phyloP scores from a whole-genome alignment of 1,140 invertebrate species.

The Drosophila seguyi region DNA sequence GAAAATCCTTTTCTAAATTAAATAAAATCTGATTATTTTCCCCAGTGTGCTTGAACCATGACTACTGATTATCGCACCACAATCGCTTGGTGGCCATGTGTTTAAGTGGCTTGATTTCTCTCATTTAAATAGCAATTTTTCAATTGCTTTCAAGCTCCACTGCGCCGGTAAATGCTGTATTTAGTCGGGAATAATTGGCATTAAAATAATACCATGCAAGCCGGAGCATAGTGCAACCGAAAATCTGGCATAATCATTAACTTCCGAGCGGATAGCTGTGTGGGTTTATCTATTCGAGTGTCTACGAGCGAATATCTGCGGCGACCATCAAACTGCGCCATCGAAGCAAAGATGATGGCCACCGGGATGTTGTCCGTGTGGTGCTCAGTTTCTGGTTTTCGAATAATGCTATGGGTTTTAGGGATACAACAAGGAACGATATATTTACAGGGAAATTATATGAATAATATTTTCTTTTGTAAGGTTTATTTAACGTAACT shows the following conservation, averaged over 20 bases:
- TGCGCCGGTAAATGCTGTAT: constrained; percentile 1
- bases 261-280: constrained; percentile 28
- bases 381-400: constrained; percentile 8
- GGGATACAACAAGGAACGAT: not conserved
- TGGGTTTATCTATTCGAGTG: constrained; percentile 34
- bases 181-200: constrained; percentile 23
- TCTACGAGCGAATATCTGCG: constrained; percentile 5
- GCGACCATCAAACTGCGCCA: constrained; percentile 26
- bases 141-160: constrained; percentile 3
- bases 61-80: constrained; percentile 10
- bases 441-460: not conserved
- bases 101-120: constrained; percentile 28
- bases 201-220: constrained; percentile 27
- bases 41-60: constrained; percentile 1
- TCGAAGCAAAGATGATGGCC: constrained; percentile 45
- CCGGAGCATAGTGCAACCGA: constrained; percentile 6
- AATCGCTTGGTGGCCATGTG: constrained; percentile 20
- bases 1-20: not conserved
- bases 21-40: not conserved
- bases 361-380: constrained; percentile 4
- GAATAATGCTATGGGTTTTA: constrained; percentile 4
- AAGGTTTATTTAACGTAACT: not conserved
- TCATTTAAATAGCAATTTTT: constrained; percentile 23
- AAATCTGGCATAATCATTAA: constrained; percentile 54
- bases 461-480: rapidly evolving